Percentiles rank a stretch among this genome's conserved stretches.
These are phyloP conservation scores for Genyomyrus donnyi DNA, from an alignment of 2,113 vertebrate genomes.

Conservation along the genomic window DNA sequence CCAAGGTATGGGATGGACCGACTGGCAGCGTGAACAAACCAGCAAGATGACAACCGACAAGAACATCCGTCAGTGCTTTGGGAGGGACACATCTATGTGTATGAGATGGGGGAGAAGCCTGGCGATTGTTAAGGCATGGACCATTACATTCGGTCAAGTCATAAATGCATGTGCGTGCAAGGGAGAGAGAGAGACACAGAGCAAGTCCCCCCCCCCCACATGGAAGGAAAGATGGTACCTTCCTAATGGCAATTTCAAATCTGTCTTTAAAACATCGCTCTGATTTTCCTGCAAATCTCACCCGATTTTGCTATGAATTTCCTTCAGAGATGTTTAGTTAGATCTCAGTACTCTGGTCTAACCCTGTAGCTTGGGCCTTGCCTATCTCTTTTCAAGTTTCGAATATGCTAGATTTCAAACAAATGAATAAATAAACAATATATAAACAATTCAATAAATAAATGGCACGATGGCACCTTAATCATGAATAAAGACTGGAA, in stretches of 20 bases:
- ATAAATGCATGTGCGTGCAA: slow-evolving; percentile 1
- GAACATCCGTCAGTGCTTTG: too few species aligned
- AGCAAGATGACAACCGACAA: background rate
- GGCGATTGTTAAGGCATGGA: slow-evolving; percentile 59
- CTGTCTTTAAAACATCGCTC: background rate
- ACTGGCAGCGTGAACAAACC: background rate
- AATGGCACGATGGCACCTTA: background rate
- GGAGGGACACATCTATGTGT: background rate
- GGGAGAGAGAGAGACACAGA: slow-evolving; percentile 36
- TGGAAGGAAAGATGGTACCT: background rate
- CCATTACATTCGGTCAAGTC: slow-evolving; percentile 55
- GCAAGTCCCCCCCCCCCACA: background rate
- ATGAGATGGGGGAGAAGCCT: slow-evolving; percentile 17
- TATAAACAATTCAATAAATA: background rate
- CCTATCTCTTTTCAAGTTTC: background rate
- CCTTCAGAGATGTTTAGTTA: background rate
- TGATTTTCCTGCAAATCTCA: background rate
- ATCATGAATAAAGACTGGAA: background rate
- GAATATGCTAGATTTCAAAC: background rate
- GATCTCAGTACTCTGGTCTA: background rate
- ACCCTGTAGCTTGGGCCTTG: background rate
- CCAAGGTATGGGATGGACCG: background rate
- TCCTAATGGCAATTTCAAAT: background rate
- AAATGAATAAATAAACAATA: background rate
- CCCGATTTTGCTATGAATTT: background rate